Evolutionary conservation across 2,797 vertebrate species (phyloP).

Genomic region (Gobio occitaniae): DNA sequence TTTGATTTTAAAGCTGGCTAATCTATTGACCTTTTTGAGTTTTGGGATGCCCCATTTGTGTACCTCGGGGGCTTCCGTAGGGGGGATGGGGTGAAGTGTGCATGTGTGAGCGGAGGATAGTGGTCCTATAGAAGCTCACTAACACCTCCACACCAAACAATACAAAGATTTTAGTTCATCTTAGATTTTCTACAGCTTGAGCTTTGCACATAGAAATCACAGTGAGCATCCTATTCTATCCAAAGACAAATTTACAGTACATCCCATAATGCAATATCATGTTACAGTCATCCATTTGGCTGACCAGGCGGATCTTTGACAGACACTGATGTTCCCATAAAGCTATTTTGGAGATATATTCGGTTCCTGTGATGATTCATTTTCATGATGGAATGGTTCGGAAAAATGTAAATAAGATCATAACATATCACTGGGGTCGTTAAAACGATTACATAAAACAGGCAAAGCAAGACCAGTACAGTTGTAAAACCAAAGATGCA

Average conservation of each 20-base stretch:
- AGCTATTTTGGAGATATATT: constrained; percentile 9
- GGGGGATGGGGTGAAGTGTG: constrained; percentile 20
- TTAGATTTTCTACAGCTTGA: not conserved
- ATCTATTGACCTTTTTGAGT: constrained; percentile 29
- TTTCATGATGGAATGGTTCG: constrained; percentile 34
- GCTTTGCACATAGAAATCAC: constrained; percentile 22
- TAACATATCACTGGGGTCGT: constrained; percentile 38
- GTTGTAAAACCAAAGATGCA: constrained; percentile 62
- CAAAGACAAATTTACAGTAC: constrained; percentile 52
- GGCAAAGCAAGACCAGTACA: constrained; percentile 65
- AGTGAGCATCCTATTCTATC: constrained; percentile 52
- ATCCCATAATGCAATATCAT: constrained; percentile 63
- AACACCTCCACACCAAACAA: not conserved
- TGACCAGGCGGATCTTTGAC: constrained; percentile 1
- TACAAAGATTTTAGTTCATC: constrained; percentile 13
- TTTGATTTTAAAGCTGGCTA: constrained; percentile 50
- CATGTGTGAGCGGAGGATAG: constrained; percentile 16
- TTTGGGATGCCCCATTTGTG: constrained; percentile 41
- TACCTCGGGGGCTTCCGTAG: not conserved
- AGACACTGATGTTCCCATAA: constrained; percentile 36
- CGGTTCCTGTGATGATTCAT: constrained; percentile 26
- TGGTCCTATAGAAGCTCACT: not conserved
- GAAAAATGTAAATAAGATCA: not conserved
- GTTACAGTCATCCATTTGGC: constrained; percentile 64
- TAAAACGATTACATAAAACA: constrained; percentile 61